phyloP scores from a whole-genome alignment of 2,797 vertebrate genomes.

The Cyclura pinguis region DNA sequence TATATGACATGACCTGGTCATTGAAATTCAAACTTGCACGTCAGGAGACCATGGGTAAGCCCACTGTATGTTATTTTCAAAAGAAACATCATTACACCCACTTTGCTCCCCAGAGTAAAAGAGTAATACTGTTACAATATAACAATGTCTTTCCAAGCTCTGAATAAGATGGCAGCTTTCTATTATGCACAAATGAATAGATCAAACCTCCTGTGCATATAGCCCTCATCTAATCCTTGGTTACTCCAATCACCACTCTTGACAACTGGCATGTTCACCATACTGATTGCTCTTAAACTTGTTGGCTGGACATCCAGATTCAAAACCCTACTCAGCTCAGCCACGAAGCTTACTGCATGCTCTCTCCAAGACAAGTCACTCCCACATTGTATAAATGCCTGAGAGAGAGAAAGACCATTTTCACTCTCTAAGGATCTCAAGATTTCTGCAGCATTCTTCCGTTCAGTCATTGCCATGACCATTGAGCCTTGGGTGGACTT shows the following conservation, averaged over 20 bases:
- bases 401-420: background rate
- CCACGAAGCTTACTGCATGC: background rate
- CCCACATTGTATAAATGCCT: background rate
- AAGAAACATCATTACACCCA: too few species aligned
- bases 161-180: background rate
- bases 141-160: background rate
- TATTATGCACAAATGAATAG: background rate
- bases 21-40: too few species aligned
- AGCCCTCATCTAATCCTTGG: background rate
- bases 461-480: background rate
- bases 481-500: background rate
- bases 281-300: background rate
- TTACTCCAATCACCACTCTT: background rate
- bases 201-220: background rate
- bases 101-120: too few species aligned
- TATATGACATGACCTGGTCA: too few species aligned
- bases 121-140: background rate
- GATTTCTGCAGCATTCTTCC: background rate
- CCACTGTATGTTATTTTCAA: too few species aligned
- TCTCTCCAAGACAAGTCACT: background rate
- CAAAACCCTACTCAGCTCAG: background rate
- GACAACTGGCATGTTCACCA: background rate
- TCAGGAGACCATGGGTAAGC: too few species aligned
- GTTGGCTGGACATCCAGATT: background rate
- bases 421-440: too few species aligned